phyloP scores from a whole-genome alignment of 2,113 vertebrate species.

The Ophthalmolycus amberensis region DNA sequence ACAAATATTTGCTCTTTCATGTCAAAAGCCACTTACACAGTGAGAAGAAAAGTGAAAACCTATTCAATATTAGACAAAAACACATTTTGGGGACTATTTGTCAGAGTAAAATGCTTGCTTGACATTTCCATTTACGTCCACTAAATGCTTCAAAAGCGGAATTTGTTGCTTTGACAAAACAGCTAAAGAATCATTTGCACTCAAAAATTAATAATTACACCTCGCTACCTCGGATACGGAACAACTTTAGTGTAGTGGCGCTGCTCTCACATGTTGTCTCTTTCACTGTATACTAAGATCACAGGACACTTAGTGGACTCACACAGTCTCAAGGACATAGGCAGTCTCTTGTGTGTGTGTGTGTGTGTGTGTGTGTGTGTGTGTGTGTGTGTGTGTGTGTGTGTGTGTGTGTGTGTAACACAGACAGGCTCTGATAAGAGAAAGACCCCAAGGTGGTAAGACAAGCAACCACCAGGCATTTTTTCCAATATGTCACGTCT shows the following conservation, averaged over 20 bases:
- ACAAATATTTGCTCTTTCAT: background rate
- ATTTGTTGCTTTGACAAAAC: background rate
- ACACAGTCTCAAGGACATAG: background rate
- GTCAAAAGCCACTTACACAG: background rate
- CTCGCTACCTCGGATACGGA: background rate
- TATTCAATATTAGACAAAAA: constrained; percentile 1
- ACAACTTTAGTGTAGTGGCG: background rate
- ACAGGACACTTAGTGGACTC: background rate
- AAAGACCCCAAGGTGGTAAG: constrained; percentile 33
- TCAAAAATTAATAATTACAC: background rate
- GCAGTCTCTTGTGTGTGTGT: background rate
- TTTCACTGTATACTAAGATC: background rate
- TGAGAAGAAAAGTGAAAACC: background rate
- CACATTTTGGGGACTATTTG: background rate
- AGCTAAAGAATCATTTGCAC: background rate
- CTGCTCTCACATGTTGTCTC: background rate
- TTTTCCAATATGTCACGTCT: constrained; percentile 46
- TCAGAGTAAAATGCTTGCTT: background rate
- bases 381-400: constrained; percentile 1
- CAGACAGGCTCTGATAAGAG: constrained; percentile 13
- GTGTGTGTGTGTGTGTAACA: background rate
- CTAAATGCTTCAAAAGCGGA: background rate
- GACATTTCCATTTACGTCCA: background rate
- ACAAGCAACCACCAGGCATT: constrained; percentile 25
- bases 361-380: background rate